Conservation (phyloP, 2,888 invertebrate genomes). For the Plagiodera versicolora region DNA sequence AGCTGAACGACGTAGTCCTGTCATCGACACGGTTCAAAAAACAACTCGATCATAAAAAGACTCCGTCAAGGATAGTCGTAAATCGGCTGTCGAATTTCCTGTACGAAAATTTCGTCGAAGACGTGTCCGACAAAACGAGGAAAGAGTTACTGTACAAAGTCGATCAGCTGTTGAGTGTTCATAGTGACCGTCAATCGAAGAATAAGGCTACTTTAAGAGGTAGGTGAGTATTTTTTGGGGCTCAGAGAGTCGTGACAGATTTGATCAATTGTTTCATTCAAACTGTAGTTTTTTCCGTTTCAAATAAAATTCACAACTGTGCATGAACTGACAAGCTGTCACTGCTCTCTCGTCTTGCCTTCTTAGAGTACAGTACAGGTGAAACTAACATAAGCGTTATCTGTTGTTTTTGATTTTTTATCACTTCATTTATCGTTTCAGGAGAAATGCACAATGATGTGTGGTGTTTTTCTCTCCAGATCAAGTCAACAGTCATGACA, state of each 20-base stretch:
- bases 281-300: no score
- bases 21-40: slow-evolving; percentile 16
- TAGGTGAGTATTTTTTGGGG: slow-evolving; percentile 15
- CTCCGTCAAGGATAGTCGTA: slow-evolving; percentile 18
- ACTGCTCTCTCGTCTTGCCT: no score
- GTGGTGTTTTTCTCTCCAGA: no score
- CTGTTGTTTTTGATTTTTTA: no score
- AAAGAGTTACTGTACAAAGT: slow-evolving; percentile 12
- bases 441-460: neutral
- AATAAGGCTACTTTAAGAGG: neutral
- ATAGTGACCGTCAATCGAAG: slow-evolving; percentile 1
- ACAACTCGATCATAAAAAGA: slow-evolving; percentile 3
- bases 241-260: no score
- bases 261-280: no score
- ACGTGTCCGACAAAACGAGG: slow-evolving; percentile 9
- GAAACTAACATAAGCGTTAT: no score
- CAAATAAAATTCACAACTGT: no score
- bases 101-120: slow-evolving; percentile 23
- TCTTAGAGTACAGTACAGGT: no score
- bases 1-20: slow-evolving; percentile 1
- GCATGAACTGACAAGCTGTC: no score
- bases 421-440: neutral
- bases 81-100: slow-evolving; percentile 26
- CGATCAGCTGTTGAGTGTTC: slow-evolving; percentile 7
- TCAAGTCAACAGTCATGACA: no score